These are phyloP conservation scores for Caenorhabditis afra DNA, from an alignment of 2,888 invertebrate genomes.

Conservation along the genomic window DNA sequence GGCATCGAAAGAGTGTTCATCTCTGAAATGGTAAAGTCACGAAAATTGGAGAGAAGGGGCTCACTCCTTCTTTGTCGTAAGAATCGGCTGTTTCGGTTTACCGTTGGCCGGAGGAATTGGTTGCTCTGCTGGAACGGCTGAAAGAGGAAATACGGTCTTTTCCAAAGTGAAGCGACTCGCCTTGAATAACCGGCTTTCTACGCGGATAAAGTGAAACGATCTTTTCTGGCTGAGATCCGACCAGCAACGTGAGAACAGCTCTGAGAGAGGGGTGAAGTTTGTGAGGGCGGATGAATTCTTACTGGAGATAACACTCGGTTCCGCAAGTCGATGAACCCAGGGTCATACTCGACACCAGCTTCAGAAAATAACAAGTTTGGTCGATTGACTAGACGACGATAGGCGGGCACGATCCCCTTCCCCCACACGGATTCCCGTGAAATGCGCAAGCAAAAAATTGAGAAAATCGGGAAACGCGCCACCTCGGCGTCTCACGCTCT, in stretches of 20 bases:
- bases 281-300: not conserved
- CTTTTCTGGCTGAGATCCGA: slow-evolving; percentile 15
- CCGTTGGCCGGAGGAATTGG: not conserved
- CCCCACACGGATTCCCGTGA: no score
- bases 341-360: no score
- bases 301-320: slow-evolving; percentile 16
- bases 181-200: slow-evolving; percentile 19
- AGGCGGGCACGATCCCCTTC: no score
- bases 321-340: not conserved
- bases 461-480: no score
- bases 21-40: not conserved
- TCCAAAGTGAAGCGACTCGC: not conserved
- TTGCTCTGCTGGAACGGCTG: not conserved
- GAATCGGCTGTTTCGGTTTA: slow-evolving; percentile 12
- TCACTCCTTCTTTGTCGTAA: slow-evolving; percentile 17
- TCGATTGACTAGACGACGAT: no score
- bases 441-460: no score
- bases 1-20: no score
- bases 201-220: slow-evolving; percentile 38
- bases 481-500: no score
- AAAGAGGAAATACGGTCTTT: not conserved
- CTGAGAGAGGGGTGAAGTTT: not conserved
- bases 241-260: no score
- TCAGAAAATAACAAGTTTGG: no score
- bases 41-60: not conserved